Evolutionary conservation across 2,113 vertebrate genomes (phyloP), one percentile per base, ranked within the genome.

Genomic region (Engystomops pustulosus): DNA sequence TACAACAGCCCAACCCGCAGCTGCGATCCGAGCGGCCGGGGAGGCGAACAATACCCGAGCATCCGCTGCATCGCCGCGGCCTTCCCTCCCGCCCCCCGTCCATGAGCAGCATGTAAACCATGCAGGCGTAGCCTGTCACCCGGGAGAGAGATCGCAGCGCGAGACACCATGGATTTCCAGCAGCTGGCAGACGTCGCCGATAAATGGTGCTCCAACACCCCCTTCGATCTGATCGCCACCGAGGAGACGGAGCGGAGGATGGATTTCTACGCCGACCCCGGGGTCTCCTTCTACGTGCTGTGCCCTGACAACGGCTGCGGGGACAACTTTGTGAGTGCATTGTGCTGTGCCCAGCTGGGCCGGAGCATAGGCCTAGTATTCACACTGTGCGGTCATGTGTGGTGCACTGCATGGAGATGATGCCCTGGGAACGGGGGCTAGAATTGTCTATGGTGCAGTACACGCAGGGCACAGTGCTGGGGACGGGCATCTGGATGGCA

Each of bases 261-360:
- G 92, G 97, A 98, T 94, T 98, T 98, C 91, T 98, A 98, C 91
- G 97, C 97, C 80, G 97, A 98, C 82, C 97, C 97, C 72, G 97
- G 97, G 79, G 95, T 98, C 80, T 98, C 97, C 76, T 98, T 98
- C 90, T 98, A 98, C 87, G 97, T 98, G 81, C 93, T 98, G 60
- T 98, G 97, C 85, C 97, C 97, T 32, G 95, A 96, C 90, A 93
- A 91, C 88, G 94, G 96, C 88, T 95, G 96, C 89, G 95, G 95
- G 88, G 97, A 98, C 91, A 96, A 91, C 91, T 98, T 98, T 89
- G 97, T 98, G 90, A 98, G 97, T 96, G 90, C 3, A 2, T 12
- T 38, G 47, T 44, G 14, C 0, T 17, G 36, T 27, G 65, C 17
- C 4, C 32, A 4, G 7, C 6, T 17, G 67, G 67, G 38, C 44